A percentile compares a stretch with the other conserved stretches of the same genome.
These are phyloP conservation scores for Malurus alboscapulatus DNA, from an alignment of 2,113 vertebrate species.

Conservation along the genomic window DNA sequence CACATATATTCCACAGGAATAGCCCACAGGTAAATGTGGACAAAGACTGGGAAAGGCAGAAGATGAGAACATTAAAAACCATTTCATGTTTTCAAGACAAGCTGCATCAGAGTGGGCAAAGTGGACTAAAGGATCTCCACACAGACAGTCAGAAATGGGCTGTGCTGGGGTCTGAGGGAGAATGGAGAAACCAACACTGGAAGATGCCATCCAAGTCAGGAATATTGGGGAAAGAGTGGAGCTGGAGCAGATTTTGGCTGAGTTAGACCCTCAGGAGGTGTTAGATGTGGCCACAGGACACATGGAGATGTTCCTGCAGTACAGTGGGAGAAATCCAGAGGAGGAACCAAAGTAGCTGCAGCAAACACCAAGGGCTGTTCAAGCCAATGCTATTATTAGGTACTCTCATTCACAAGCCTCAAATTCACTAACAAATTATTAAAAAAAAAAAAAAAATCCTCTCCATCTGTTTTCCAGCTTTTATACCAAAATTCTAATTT, in stretches of 20 bases:
- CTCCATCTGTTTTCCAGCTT: slow-evolving; percentile 66
- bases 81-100: not conserved
- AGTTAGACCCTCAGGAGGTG: not conserved
- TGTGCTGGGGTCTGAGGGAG: not conserved
- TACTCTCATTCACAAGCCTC: slow-evolving; percentile 35
- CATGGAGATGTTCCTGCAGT: not conserved
- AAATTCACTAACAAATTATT: slow-evolving; percentile 65
- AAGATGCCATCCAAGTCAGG: not conserved
- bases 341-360: not conserved
- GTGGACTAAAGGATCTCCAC: not conserved
- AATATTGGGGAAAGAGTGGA: not conserved
- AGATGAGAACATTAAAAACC: not conserved
- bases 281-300: not conserved
- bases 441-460: not conserved
- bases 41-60: not conserved
- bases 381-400: slow-evolving; percentile 49
- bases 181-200: not conserved
- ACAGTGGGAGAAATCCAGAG: not conserved
- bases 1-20: not conserved
- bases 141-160: not conserved
- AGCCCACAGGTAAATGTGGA: not conserved
- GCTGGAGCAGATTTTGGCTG: not conserved
- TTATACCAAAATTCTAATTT: slow-evolving; percentile 65
- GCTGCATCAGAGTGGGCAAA: not conserved
- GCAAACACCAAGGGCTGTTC: not conserved